phyloP scores from a whole-genome alignment of 2,113 vertebrate genomes.

The Psilopogon haemacephalus region DNA sequence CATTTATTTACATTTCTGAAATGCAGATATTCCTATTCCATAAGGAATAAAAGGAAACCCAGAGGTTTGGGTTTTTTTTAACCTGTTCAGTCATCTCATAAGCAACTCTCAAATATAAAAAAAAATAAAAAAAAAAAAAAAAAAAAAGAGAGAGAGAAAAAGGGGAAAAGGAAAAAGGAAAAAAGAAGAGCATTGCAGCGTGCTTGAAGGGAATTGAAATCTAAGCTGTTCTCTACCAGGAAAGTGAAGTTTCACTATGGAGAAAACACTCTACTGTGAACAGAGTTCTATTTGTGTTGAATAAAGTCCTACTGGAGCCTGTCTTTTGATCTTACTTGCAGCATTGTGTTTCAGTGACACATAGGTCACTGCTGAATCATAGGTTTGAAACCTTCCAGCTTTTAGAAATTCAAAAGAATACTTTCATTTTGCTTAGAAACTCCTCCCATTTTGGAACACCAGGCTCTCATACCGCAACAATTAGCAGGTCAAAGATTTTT shows the following conservation, averaged over 20 bases:
- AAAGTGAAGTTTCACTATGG: background rate
- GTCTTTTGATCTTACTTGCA: background rate
- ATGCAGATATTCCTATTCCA: background rate
- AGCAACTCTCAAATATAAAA: background rate
- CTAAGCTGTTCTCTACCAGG: background rate
- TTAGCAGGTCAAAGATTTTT: background rate
- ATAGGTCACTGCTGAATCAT: background rate
- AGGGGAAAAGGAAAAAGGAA: too few relatives aligned
- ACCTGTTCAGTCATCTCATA: background rate
- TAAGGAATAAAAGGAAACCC: background rate
- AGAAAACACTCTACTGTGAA: background rate
- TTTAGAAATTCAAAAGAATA: background rate
- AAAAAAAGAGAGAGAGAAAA: background rate
- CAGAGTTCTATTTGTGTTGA: background rate
- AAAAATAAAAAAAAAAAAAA: background rate
- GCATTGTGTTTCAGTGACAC: background rate
- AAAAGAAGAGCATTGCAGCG: background rate
- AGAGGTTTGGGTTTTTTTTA: background rate
- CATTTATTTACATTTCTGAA: background rate
- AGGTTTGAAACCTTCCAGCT: background rate
- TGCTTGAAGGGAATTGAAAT: background rate
- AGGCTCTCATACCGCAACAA: background rate
- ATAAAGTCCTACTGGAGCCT: background rate
- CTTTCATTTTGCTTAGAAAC: background rate
- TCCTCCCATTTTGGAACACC: background rate